Evolutionary conservation across 2,113 vertebrate species (phyloP).

Genomic region (Ptilonorhynchus violaceus): DNA sequence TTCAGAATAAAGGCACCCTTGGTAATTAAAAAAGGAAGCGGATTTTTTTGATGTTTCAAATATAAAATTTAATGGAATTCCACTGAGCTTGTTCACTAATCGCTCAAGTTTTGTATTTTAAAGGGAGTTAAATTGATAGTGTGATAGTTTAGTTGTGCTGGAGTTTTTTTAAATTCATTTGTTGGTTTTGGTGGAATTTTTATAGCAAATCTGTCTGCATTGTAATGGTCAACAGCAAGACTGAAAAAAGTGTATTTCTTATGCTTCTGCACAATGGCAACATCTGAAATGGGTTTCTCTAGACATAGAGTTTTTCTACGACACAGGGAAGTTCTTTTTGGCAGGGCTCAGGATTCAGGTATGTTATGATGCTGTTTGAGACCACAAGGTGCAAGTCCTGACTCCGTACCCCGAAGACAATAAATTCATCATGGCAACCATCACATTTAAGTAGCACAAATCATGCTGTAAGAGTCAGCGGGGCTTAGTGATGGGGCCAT

Average conservation of each 20-base stretch:
- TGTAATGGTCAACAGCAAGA: background rate
- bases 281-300: background rate
- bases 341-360: background rate
- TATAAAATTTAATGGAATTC: background rate
- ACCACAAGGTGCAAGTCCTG: background rate
- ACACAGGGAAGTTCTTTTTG: background rate
- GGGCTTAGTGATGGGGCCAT: background rate
- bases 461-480: background rate
- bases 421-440: background rate
- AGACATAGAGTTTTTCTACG: background rate
- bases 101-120: background rate
- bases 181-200: background rate
- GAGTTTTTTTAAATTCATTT: background rate
- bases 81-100: background rate
- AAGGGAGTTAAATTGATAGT: background rate
- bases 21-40: background rate
- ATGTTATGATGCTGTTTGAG: background rate
- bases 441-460: conserved; percentile 12
- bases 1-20: background rate
- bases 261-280: background rate
- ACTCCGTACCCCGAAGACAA: background rate
- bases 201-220: background rate
- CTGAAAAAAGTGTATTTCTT: background rate
- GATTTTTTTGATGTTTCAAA: background rate
- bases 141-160: background rate